These are phyloP conservation scores for Aegithalos caudatus DNA, from an alignment of 2,113 vertebrate genomes.

Conservation along the genomic window DNA sequence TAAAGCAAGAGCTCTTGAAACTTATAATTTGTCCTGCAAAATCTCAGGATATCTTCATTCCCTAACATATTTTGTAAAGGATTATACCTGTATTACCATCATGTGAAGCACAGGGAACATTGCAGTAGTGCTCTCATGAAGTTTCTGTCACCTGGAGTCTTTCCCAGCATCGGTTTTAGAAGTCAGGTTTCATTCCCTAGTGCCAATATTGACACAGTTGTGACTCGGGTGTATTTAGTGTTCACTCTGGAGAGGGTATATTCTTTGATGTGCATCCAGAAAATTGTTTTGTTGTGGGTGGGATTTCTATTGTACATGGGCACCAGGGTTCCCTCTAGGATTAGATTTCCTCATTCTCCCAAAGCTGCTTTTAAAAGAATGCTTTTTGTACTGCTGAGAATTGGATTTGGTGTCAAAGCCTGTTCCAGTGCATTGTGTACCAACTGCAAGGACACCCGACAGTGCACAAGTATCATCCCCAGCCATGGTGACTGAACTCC, in stretches of 20 bases:
- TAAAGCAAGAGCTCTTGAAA: neutral
- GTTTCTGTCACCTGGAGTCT: neutral
- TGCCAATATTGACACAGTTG: neutral
- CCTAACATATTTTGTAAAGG: neutral
- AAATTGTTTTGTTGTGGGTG: constrained; percentile 39
- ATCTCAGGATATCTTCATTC: neutral
- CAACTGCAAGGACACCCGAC: neutral
- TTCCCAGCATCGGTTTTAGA: neutral
- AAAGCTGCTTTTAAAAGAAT: constrained; percentile 44
- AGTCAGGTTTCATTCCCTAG: neutral
- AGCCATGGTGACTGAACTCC: neutral
- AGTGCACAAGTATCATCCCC: neutral
- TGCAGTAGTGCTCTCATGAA: neutral
- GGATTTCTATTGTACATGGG: constrained; percentile 1
- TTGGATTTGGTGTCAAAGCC: neutral
- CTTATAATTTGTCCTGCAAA: neutral
- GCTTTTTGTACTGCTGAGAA: constrained; percentile 8
- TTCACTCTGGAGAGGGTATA: neutral
- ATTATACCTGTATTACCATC: neutral
- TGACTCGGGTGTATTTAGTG: neutral
- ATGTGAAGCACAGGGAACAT: neutral
- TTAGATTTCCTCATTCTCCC: constrained; percentile 32
- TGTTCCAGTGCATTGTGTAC: neutral
- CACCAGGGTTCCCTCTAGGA: neutral
- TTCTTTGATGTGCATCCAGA: constrained; percentile 30